Evolutionary conservation across 2,797 vertebrate species (phyloP).

Genomic region (Sylvilagus floridanus): DNA sequence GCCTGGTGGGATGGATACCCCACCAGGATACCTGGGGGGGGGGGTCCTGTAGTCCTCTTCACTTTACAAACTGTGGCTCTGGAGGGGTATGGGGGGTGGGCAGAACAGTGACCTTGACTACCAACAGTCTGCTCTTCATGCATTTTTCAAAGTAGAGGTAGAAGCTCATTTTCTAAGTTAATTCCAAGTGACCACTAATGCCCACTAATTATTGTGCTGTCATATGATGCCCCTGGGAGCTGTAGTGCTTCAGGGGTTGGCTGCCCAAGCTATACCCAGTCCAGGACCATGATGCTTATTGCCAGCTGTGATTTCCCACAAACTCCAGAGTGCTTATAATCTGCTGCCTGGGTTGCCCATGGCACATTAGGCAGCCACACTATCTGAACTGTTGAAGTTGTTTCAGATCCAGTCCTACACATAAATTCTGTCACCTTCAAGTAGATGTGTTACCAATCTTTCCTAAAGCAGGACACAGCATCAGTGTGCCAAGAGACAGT

Average conservation of each 20-base stretch:
- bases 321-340: neutral
- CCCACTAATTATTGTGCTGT: neutral
- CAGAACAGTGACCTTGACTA: neutral
- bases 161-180: constrained; percentile 10
- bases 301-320: neutral
- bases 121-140: neutral
- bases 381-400: neutral
- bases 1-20: neutral
- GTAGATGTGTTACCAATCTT: neutral
- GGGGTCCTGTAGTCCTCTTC: neutral
- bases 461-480: neutral
- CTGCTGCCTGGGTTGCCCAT: neutral
- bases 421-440: neutral
- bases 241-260: neutral
- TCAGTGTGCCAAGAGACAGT: neutral
- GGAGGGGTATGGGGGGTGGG: neutral
- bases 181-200: neutral
- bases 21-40: neutral
- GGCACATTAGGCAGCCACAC: neutral
- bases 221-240: neutral
- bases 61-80: neutral
- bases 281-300: neutral
- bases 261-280: neutral
- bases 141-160: constrained; percentile 29
- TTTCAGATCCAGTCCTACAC: neutral